Conservation (phyloP, 2,113 vertebrate genomes). For the Laticauda laticaudata region DNA sequence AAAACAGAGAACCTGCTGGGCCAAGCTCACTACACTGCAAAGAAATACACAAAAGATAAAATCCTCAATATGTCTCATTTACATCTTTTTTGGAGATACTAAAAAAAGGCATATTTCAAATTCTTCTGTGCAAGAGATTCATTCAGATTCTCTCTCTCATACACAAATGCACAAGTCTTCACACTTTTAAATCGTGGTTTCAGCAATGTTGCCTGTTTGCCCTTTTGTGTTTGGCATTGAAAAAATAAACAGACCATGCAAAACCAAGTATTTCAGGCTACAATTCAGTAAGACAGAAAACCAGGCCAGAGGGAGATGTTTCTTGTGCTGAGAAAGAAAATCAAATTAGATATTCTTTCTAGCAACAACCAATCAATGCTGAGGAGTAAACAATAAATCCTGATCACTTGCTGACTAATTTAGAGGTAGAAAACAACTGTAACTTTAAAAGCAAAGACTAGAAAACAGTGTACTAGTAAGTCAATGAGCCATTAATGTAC, state of each 20-base stretch:
- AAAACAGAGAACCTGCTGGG: background rate
- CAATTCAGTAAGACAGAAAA: background rate
- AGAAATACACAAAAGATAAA: background rate
- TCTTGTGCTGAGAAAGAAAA: background rate
- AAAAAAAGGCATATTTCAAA: conserved; percentile 3
- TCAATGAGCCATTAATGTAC: background rate
- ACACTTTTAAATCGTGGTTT: background rate
- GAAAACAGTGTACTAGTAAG: background rate
- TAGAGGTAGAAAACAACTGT: background rate
- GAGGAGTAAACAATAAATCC: background rate
- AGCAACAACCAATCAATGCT: background rate
- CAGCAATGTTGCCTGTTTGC: background rate
- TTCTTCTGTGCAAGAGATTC: background rate
- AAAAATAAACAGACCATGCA: background rate
- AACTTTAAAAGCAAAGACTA: background rate
- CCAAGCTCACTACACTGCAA: background rate
- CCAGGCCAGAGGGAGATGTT: background rate
- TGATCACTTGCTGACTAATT: background rate
- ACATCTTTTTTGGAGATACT: background rate
- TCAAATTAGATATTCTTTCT: background rate
- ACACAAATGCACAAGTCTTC: background rate
- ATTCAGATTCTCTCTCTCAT: background rate
- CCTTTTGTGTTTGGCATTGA: background rate
- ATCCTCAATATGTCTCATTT: background rate
- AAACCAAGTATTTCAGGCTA: background rate